phyloP scores from a whole-genome alignment of 2,888 invertebrate genomes.

The Drosophila nr. medialis region DNA sequence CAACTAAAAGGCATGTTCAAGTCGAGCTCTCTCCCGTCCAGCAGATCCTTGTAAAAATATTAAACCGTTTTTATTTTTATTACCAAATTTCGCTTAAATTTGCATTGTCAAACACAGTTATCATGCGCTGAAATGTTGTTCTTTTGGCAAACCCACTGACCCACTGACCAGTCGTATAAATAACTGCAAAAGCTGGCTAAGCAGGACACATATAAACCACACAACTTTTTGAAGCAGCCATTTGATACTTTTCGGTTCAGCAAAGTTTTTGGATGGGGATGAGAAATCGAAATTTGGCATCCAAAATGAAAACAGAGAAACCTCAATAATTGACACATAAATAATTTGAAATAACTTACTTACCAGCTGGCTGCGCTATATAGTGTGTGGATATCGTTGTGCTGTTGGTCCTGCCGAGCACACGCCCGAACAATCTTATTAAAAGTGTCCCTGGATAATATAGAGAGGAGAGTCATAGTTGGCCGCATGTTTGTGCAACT shows the following conservation, averaged over 20 bases:
- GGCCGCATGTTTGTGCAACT: conserved; percentile 63
- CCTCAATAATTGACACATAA: conserved; percentile 73
- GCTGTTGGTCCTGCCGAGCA: conserved; percentile 1
- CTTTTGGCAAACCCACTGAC: not conserved
- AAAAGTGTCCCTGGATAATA: conserved; percentile 71
- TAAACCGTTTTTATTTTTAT: fast-evolving
- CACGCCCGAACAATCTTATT: conserved; percentile 74
- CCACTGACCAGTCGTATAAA: conserved; percentile 36
- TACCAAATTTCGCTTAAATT: not conserved
- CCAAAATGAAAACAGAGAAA: conserved; percentile 24
- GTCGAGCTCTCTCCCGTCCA: not conserved
- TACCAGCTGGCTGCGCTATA: conserved; percentile 27
- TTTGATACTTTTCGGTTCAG: conserved; percentile 33
- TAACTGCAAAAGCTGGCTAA: conserved; percentile 36
- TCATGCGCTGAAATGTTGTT: not conserved
- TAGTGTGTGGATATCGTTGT: conserved; percentile 20
- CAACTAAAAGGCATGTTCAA: not conserved
- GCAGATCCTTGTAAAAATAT: not conserved
- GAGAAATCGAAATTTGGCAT: conserved; percentile 43
- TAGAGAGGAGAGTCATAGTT: conserved; percentile 38
- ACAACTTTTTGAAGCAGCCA: conserved; percentile 42
- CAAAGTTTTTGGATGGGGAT: conserved; percentile 19
- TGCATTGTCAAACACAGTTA: not conserved
- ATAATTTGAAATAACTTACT: conserved; percentile 73
- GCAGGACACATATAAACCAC: conserved; percentile 32